phyloP scores from a whole-genome alignment of 2,888 invertebrate species.

The Lumbricus terrestris region DNA sequence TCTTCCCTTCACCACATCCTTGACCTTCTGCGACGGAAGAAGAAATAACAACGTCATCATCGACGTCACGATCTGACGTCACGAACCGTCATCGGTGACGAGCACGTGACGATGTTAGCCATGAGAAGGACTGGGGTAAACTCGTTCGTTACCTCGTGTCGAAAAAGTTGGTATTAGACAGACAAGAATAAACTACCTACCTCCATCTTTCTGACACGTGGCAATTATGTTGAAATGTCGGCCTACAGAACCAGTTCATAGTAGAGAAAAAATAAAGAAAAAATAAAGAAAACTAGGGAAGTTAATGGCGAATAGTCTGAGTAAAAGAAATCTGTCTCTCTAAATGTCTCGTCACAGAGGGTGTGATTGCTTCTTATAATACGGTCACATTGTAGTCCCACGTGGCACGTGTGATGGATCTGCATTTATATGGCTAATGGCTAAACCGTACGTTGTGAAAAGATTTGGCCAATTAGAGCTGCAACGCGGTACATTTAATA shows the following conservation, averaged over 20 bases:
- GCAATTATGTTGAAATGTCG: background rate
- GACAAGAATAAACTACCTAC: background rate
- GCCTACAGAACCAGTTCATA: background rate
- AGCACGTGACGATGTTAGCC: background rate
- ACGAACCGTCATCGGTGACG: too few species aligned
- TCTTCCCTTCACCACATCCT: conserved; percentile 20
- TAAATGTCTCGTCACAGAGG: too few species aligned
- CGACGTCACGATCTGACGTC: background rate
- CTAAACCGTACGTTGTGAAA: background rate
- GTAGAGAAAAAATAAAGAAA: background rate
- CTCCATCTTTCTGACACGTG: background rate
- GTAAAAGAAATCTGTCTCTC: too few species aligned
- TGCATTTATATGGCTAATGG: background rate
- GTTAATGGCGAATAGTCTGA: too few species aligned
- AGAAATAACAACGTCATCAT: background rate
- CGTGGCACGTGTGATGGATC: background rate
- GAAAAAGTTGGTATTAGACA: background rate
- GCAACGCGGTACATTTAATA: background rate
- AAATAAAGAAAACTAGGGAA: too few species aligned
- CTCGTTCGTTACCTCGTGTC: too few species aligned
- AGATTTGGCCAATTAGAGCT: background rate
- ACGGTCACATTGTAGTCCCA: too few species aligned
- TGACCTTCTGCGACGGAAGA: conserved; percentile 12
- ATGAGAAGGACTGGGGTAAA: too few species aligned
- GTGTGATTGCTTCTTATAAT: too few species aligned